Conservation (phyloP, 2,797 vertebrate species). For the Erithacus rubecula region DNA sequence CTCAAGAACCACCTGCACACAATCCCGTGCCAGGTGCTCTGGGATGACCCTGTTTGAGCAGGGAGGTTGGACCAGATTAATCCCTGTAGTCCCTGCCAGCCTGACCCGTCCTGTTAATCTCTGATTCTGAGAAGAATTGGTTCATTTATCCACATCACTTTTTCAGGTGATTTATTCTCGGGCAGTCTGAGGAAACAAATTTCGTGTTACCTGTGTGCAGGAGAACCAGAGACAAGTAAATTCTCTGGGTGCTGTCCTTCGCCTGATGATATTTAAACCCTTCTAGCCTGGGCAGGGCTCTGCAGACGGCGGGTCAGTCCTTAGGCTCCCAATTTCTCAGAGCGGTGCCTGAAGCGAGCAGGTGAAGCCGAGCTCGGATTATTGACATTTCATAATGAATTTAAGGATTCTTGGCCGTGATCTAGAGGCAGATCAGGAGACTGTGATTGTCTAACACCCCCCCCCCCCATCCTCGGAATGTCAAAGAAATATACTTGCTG, state of each 20-base stretch:
- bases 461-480: accelerated
- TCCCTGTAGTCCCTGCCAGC: not conserved
- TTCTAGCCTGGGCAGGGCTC: accelerated
- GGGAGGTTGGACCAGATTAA: not conserved
- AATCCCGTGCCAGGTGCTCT: not conserved
- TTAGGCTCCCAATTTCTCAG: accelerated
- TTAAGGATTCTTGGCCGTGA: not conserved
- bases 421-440: not conserved
- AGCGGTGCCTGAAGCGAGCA: accelerated
- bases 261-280: accelerated
- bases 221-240: not conserved
- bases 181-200: not conserved
- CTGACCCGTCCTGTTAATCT: not conserved
- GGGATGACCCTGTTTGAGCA: not conserved
- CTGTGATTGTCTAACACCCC: not conserved
- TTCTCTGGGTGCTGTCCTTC: not conserved
- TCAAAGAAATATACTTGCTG: not conserved
- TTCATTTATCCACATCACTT: not conserved
- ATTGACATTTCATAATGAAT: accelerated
- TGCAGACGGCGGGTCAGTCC: accelerated
- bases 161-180: not conserved
- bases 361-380: not conserved
- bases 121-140: not conserved
- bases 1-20: not conserved
- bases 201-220: not conserved